These are phyloP conservation scores for Ametastegia equiseti DNA, from an alignment of 2,888 invertebrate genomes.

Conservation along the genomic window DNA sequence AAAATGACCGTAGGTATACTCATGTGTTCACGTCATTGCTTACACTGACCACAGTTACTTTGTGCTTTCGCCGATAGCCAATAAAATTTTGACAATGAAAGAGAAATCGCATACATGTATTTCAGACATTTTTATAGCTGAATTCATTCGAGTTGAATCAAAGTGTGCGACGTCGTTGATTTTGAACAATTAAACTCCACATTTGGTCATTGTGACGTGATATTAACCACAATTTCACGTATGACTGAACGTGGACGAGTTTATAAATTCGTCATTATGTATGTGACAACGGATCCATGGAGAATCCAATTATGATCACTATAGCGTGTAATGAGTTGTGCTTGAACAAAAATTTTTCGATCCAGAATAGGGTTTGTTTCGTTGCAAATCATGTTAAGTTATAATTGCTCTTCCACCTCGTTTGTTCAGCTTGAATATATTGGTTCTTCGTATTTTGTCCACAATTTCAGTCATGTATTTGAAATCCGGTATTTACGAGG, in stretches of 20 bases:
- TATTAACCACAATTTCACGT: neutral
- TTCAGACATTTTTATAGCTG: neutral
- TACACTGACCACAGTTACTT: constrained; percentile 7
- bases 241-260: neutral
- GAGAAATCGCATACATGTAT: constrained; percentile 11
- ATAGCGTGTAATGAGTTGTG: neutral
- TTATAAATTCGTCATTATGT: neutral
- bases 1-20: neutral
- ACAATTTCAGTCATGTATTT: neutral
- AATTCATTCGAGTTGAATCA: neutral
- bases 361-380: neutral
- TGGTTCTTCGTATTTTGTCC: neutral
- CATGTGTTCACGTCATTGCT: neutral
- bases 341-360: neutral
- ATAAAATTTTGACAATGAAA: constrained; percentile 21
- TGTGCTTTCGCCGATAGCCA: constrained; percentile 19
- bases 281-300: neutral
- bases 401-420: neutral
- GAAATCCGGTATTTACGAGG: neutral
- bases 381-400: neutral
- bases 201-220: neutral
- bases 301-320: neutral
- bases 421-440: neutral
- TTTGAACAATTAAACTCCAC: neutral
- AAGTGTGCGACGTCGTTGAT: neutral